phyloP scores from a whole-genome alignment of 2,113 vertebrate species.

The Cyphomyrus discorhynchus region DNA sequence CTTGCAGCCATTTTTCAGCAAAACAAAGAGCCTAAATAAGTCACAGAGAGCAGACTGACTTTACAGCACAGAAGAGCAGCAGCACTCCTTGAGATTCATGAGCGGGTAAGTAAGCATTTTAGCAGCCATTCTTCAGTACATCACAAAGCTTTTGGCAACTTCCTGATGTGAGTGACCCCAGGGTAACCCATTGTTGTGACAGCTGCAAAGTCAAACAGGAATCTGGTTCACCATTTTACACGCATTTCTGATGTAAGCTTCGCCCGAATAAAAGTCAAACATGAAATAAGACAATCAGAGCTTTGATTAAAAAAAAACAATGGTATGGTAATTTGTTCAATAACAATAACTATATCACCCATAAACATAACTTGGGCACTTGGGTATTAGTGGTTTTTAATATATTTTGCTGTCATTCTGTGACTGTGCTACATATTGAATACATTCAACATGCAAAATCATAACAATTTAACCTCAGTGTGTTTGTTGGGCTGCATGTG shows the following conservation, averaged over 20 bases:
- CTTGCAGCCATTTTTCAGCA: neutral
- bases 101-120: neutral
- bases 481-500: neutral
- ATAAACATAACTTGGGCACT: neutral
- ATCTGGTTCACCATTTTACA: neutral
- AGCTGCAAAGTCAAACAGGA: neutral
- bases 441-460: neutral
- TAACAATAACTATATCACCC: neutral
- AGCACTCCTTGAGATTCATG: neutral
- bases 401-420: neutral
- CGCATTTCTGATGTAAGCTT: neutral
- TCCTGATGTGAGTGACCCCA: neutral
- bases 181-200: neutral
- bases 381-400: neutral
- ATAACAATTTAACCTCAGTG: neutral
- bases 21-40: neutral
- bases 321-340: neutral
- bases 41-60: neutral
- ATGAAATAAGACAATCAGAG: neutral
- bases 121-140: neutral
- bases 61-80: neutral
- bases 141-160: neutral
- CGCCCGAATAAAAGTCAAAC: neutral
- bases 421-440: neutral
- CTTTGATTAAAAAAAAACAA: neutral